phyloP scores from a whole-genome alignment of 2,888 invertebrate species.

The Endotricha flammealis region DNA sequence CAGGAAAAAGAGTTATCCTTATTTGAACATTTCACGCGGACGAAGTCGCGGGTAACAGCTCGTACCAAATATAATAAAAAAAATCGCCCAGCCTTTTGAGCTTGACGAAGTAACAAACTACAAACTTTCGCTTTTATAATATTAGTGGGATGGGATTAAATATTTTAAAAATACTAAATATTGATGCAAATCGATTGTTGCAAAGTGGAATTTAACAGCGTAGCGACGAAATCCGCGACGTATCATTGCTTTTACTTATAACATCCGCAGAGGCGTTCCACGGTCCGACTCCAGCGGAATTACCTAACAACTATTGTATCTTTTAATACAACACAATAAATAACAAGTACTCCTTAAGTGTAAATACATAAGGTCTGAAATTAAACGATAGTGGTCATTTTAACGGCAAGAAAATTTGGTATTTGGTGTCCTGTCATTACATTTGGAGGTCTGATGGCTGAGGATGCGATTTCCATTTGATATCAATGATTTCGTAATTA shows the following conservation, averaged over 20 bases:
- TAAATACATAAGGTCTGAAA: constrained; percentile 10
- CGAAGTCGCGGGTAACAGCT: no score
- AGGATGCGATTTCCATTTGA: constrained; percentile 63
- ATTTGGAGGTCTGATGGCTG: constrained; percentile 50
- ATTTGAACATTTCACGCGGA: no score
- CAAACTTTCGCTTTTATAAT: no score
- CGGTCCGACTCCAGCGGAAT: constrained; percentile 48
- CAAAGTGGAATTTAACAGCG: constrained; percentile 34
- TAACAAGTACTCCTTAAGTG: no score
- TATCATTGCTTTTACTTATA: constrained; percentile 68
- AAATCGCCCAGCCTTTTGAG: no score
- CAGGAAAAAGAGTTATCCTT: no score
- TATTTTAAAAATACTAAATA: no score
- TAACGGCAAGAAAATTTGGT: constrained; percentile 17
- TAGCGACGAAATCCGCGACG: constrained; percentile 63
- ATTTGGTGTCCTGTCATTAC: constrained; percentile 58
- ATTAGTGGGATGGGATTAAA: no score
- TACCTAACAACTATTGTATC: constrained; percentile 47
- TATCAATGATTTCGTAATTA: constrained; percentile 33
- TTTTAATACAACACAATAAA: constrained; percentile 18
- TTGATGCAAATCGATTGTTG: constrained; percentile 8
- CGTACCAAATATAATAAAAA: no score
- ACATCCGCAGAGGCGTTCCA: constrained; percentile 61
- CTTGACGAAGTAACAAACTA: no score
- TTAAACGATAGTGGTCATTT: constrained; percentile 1